Base-by-base conservation (phyloP, 2,113 vertebrate species). In the Hippocampus barbouri region DNA sequence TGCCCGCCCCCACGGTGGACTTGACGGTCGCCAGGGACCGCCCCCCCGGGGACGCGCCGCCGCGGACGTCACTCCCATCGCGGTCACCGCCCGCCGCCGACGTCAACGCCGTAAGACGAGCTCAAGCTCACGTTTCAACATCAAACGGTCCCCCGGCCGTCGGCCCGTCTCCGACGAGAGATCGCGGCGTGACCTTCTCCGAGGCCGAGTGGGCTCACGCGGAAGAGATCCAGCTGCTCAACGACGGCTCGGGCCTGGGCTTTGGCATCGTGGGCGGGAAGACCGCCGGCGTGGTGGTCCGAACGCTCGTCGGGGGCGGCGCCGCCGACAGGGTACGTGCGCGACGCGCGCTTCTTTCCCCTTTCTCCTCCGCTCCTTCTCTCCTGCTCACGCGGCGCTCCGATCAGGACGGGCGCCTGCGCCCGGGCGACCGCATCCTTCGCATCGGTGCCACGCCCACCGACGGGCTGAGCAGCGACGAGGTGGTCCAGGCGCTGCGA, bases 241-340 rank as follows among this genome's bases (percentile, higher is more conserved):
- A 98, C 45, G 95, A 98, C 43, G 97, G 97, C 18, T 97, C 95
- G 0, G 97, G 97, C 77, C 87, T 99, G 87, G 97, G 97, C 47
- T 99, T 99, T 77, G 97, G 97, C 76, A 98, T 99, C 43, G 97
- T 99, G 65, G 96, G 97, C 67, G 96, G 94, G 72, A 97, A 94
- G 88, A 89, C 89, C 2, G 91, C 86, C 3, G 96, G 97, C 2
- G 95, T 97, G 70, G 94, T 99, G 66, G 97, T 99, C 75, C 89
- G 96, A 78, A 98, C 97, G 0, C 92, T 99, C 66, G 86, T 98
- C 71, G 93, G 93, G 8, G 91, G 92, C 87, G 95, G 96, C 74
- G 89, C 96, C 74, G 97, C 97, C 6, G 94, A 97, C 91, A 80
- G 62, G 76, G 86, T 89, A 6, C 25, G 81, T 49, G 16, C 15